Conservation (phyloP, 2,113 vertebrate genomes). For the Eleginops maclovinus region DNA sequence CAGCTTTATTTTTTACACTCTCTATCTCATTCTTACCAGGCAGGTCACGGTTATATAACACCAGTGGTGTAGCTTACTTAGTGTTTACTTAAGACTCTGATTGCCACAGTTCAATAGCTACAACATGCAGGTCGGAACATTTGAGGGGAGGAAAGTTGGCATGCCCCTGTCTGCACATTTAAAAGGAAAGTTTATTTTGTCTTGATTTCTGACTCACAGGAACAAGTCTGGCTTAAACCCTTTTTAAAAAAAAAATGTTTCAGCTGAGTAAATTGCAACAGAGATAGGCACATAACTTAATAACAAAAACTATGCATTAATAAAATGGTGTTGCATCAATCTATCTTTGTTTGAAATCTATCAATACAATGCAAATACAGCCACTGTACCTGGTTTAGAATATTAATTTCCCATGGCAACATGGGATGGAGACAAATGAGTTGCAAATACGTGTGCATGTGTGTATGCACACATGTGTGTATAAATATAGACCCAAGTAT, state of each 20-base stretch:
- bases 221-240: neutral
- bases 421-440: slow-evolving; percentile 15
- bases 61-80: slow-evolving; percentile 15
- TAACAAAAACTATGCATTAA: no score
- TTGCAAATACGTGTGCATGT: slow-evolving; percentile 19
- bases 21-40: slow-evolving; percentile 23
- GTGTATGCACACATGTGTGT: slow-evolving; percentile 6
- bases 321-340: no score
- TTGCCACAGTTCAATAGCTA: slow-evolving; percentile 58
- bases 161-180: neutral
- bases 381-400: neutral
- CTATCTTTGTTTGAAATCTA: neutral
- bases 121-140: slow-evolving; percentile 31
- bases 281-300: no score
- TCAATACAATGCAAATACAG: slow-evolving; percentile 17
- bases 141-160: slow-evolving; percentile 4
- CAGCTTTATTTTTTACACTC: slow-evolving; percentile 3
- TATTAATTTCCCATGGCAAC: slow-evolving; percentile 9
- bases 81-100: slow-evolving; percentile 66
- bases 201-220: neutral
- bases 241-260: no score
- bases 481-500: slow-evolving; percentile 11
- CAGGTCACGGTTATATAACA: slow-evolving; percentile 56
- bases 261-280: no score
- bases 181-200: slow-evolving; percentile 35